These are phyloP conservation scores for Azorinus chamasolen DNA, from an alignment of 2,888 invertebrate genomes.

Conservation along the genomic window DNA sequence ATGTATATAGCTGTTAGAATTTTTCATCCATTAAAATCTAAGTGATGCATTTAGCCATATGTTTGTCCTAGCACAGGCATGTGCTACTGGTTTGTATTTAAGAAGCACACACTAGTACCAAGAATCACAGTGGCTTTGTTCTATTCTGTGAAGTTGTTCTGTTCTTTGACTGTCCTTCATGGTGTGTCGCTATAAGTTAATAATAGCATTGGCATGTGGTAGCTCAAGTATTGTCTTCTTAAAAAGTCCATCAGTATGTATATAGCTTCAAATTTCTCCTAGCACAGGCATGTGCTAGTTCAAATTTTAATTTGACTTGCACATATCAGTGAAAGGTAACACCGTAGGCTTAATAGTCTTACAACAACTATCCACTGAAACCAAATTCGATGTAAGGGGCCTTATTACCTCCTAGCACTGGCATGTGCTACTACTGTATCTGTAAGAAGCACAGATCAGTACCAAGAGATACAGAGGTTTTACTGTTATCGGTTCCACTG, in stretches of 20 bases:
- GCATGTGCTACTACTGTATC: slow-evolving; percentile 39
- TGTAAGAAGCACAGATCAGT: slow-evolving; percentile 12
- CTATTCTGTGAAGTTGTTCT: not conserved
- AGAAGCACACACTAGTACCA: slow-evolving; percentile 14
- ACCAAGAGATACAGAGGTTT: not conserved
- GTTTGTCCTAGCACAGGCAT: slow-evolving; percentile 43
- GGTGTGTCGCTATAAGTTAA: too few relatives aligned
- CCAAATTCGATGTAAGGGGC: too few relatives aligned
- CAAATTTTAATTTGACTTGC: slow-evolving; percentile 2
- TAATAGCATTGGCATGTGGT: too few relatives aligned
- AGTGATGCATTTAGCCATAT: not conserved
- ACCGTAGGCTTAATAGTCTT: too few relatives aligned
- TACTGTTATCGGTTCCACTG: too few relatives aligned
- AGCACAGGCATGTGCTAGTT: slow-evolving; percentile 48
- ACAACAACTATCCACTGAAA: too few relatives aligned
- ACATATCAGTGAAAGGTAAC: slow-evolving; percentile 31
- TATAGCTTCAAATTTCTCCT: slow-evolving; percentile 2
- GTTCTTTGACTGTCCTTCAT: not conserved
- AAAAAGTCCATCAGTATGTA: too few relatives aligned
- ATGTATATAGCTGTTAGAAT: not conserved
- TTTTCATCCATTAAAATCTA: too few relatives aligned
- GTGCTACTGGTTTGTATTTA: slow-evolving; percentile 24
- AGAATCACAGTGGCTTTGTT: not conserved
- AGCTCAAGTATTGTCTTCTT: too few relatives aligned
- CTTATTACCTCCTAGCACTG: slow-evolving; percentile 43